Conservation (phyloP, 2,113 vertebrate species). For the Otocyon megalotis region DNA sequence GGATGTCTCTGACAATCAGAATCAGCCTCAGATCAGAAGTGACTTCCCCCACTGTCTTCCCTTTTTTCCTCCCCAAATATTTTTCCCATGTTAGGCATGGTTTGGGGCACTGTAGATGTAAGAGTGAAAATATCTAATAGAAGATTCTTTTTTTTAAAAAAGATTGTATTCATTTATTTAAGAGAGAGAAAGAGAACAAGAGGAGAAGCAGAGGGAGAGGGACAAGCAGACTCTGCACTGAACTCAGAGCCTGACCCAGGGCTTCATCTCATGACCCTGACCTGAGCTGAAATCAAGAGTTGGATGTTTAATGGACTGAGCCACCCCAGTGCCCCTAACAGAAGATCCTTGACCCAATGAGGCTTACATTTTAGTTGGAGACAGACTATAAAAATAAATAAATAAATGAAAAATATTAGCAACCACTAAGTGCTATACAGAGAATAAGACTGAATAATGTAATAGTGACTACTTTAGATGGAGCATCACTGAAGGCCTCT, state of each 20-base stretch:
- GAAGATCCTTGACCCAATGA: neutral
- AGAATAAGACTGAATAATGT: neutral
- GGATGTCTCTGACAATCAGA: conserved; percentile 57
- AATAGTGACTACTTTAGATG: neutral
- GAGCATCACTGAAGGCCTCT: neutral
- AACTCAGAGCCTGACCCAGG: neutral
- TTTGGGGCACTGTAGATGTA: neutral
- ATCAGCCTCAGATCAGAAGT: conserved; percentile 67
- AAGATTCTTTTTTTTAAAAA: neutral
- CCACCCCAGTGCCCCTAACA: neutral
- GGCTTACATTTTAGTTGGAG: conserved; percentile 18
- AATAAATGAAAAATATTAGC: conserved; percentile 14
- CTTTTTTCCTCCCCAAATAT: conserved; percentile 15
- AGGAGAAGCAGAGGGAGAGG: neutral
- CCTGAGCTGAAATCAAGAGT: neutral
- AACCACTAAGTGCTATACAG: neutral
- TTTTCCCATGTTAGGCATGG: neutral
- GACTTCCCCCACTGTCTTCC: conserved; percentile 58
- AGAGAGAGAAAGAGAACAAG: neutral
- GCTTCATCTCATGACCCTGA: neutral
- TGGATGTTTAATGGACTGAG: neutral
- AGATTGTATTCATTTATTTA: neutral
- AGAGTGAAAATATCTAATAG: neutral
- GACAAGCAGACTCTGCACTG: neutral
- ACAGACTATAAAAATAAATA: neutral